Conservation (phyloP, 2,797 vertebrate species). For the Meriones psammophilus region DNA sequence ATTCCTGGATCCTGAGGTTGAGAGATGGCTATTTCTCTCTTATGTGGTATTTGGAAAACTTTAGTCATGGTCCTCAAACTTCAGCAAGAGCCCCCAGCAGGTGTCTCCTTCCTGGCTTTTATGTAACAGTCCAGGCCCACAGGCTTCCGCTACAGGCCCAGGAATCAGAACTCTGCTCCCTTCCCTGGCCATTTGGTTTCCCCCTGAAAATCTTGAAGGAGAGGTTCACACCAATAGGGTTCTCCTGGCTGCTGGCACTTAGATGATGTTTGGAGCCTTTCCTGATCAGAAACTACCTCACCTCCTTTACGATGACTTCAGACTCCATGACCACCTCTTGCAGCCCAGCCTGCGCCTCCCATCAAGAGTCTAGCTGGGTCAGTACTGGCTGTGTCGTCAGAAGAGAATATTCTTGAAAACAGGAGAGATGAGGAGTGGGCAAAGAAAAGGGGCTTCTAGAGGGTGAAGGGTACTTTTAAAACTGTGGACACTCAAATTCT, state of each 20-base stretch:
- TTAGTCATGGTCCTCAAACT: constrained; percentile 24
- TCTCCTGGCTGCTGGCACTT: constrained; percentile 84
- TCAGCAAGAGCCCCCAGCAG: background rate
- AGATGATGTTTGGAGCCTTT: constrained; percentile 85
- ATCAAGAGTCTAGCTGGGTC: constrained; percentile 83
- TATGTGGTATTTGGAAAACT: background rate
- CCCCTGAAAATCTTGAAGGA: constrained; percentile 84
- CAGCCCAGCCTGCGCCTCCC: constrained; percentile 85
- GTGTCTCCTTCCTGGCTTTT: background rate
- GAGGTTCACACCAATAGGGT: constrained; percentile 76
- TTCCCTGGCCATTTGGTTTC: constrained; percentile 84
- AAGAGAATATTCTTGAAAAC: constrained; percentile 81
- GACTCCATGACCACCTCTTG: constrained; percentile 87
- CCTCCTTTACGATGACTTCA: constrained; percentile 87
- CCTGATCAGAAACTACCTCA: constrained; percentile 88
- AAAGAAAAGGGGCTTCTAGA: background rate
- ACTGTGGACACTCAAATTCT: background rate
- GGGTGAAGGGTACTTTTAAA: background rate
- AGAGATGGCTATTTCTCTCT: constrained; percentile 9
- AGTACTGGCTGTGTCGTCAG: constrained; percentile 79
- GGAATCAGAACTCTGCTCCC: constrained; percentile 65
- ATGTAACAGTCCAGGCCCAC: background rate
- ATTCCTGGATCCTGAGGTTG: background rate
- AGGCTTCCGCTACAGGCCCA: background rate
- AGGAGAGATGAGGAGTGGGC: constrained; percentile 65